A percentile compares a stretch with the other conserved stretches of the same genome.
Evolutionary conservation across 1,140 invertebrate species (phyloP).

Genomic region (Rhagoletis pomonella): DNA sequence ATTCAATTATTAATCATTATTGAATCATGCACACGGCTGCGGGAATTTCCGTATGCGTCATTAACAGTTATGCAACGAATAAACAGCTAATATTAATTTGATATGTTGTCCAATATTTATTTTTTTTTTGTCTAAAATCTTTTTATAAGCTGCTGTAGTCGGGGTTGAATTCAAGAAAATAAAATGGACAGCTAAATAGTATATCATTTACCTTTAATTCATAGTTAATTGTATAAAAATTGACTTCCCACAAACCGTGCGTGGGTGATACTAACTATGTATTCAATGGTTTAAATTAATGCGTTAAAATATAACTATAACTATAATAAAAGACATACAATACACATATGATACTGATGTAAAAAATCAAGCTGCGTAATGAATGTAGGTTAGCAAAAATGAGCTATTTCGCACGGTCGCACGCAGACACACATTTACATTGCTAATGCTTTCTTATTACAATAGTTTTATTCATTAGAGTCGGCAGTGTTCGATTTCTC

Average conservation of each 20-base stretch:
- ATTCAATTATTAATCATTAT: too few relatives aligned
- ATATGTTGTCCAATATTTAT: not conserved
- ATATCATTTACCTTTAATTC: too few relatives aligned
- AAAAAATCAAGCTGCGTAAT: not conserved
- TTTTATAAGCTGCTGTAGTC: too few relatives aligned
- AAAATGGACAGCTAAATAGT: too few relatives aligned
- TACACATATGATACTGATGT: not conserved
- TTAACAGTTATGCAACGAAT: not conserved
- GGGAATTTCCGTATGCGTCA: not conserved
- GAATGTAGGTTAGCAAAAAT: not conserved
- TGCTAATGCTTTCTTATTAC: not conserved
- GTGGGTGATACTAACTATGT: not conserved
- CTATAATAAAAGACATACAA: not conserved
- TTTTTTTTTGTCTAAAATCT: too few relatives aligned
- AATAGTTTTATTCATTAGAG: constrained; percentile 59
- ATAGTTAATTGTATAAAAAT: too few relatives aligned
- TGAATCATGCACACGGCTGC: too few relatives aligned
- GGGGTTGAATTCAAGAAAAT: too few relatives aligned
- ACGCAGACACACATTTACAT: constrained; percentile 3
- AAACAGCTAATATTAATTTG: not conserved
- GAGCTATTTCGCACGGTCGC: not conserved
- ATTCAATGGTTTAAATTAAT: not conserved
- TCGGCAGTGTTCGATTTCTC: constrained; percentile 68
- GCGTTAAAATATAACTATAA: not conserved
- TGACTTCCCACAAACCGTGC: too few relatives aligned